phyloP scores from a whole-genome alignment of 2,888 invertebrate species.

The Calameuta pallipes region DNA sequence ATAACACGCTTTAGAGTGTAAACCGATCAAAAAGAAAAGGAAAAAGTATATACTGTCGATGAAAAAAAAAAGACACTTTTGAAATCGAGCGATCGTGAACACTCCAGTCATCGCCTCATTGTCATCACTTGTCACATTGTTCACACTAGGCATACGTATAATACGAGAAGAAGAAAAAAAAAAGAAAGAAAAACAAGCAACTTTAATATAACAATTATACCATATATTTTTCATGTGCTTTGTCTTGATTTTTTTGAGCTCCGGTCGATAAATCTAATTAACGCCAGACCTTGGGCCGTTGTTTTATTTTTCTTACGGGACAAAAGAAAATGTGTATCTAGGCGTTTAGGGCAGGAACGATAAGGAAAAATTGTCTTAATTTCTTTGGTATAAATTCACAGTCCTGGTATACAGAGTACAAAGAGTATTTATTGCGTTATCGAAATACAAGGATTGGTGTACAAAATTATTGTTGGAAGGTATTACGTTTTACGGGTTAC shows the following conservation, averaged over 20 bases:
- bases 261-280: not conserved
- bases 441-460: conserved; percentile 15
- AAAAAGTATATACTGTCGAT: not conserved
- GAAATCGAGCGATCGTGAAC: conserved; percentile 11
- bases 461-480: not conserved
- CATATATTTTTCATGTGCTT: conserved; percentile 24
- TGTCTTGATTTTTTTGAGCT: conserved; percentile 19
- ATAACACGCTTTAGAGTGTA: not conserved
- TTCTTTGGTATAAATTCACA: not conserved
- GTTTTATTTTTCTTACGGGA: conserved; percentile 1
- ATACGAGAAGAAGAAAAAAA: conserved; percentile 3
- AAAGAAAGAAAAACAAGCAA: conserved; percentile 4
- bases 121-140: conserved; percentile 23
- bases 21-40: not conserved
- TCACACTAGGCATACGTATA: conserved; percentile 21
- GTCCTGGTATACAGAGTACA: not conserved
- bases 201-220: conserved; percentile 29
- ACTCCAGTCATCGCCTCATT: conserved; percentile 17
- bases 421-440: conserved; percentile 22
- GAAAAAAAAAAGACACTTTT: not conserved
- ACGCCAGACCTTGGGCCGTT: not conserved
- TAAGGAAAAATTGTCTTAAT: not conserved
- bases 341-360: not conserved
- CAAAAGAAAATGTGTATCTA: not conserved
- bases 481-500: conserved; percentile 7